Evolutionary conservation across 1,140 invertebrate species (phyloP), one percentile per base, ranked within the genome.

Genomic region (Trichogramma pretiosum): DNA sequence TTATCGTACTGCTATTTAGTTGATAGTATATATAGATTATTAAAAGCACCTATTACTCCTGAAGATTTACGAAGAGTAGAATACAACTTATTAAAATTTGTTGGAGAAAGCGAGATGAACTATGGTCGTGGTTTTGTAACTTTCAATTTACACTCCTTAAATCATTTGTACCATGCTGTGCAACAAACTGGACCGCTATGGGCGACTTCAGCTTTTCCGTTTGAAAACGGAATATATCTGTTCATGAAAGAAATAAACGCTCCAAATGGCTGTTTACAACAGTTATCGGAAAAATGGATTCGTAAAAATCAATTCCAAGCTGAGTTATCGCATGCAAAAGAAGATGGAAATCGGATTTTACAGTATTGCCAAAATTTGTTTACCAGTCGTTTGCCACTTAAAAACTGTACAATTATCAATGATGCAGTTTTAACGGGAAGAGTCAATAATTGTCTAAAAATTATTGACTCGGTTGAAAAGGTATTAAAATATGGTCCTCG

Each of bases 201-300:
- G 38, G 24, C 28, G 3, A 47, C 37, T 19, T 51, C 48, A 7
- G 43, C 38, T 1, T 51, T 50, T 34, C 19, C 32, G 14, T 50
- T 41, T 16, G 48, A 54, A 43, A n/a, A 33, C 9, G 41, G 45
- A n/a, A 53, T 53, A 30, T 39, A 45, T 41, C 30, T 18, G 19
- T 21, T 53, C 21, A 44, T 41, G 19, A 24, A 30, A 9, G 22
- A 39, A 34, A 23, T 53, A 2, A 45, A 46, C 42, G 51, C 36
- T n/a, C 36, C 36, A 13, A 53, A 48, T 35, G 37, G 45, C n/a
- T 26, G 43, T 9, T 22, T 45, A 21, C 41, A 45, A 19, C 46
- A 52, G 45, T 39, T 53, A 32, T 11, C 34, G 8, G 34, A 28
- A 32, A 53, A 45, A 32, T 48, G 17, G 19, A 24, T 51, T n/a